Evolutionary conservation across 53 echinoderm and acorn worm genomes (phyloP).

Genomic region (Henricia sp.): DNA sequence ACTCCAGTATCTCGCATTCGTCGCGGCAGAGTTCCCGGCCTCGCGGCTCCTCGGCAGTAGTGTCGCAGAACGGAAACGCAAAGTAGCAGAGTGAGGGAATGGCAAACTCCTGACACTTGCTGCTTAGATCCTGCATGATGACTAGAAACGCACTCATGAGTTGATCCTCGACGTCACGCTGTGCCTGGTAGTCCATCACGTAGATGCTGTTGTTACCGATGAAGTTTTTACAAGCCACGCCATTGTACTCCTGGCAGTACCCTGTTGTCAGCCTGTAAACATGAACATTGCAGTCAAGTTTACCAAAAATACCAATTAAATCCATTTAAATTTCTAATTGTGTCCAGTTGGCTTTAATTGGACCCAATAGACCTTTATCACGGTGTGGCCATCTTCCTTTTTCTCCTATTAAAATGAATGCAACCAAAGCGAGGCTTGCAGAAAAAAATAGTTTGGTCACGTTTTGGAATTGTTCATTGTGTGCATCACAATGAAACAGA

Average conservation of each 20-base stretch:
- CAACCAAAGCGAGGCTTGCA: too few relatives aligned
- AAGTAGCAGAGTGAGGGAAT: constrained; percentile 98
- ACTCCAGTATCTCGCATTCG: constrained; percentile 95
- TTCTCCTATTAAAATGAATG: too few relatives aligned
- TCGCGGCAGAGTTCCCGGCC: constrained; percentile 89
- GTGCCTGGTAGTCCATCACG: constrained; percentile 76
- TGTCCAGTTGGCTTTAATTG: too few relatives aligned
- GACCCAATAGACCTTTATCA: too few relatives aligned
- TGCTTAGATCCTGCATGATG: constrained; percentile 78
- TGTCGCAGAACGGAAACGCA: constrained; percentile 90
- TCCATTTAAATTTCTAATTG: too few relatives aligned
- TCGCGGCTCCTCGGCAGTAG: constrained; percentile 41
- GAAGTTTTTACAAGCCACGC: constrained; percentile 84
- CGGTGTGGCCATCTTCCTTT: too few relatives aligned
- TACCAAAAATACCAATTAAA: too few relatives aligned
- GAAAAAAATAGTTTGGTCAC: too few relatives aligned
- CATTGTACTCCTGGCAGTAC: constrained; percentile 84
- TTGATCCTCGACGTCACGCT: constrained; percentile 71
- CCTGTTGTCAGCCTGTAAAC: constrained; percentile 67
- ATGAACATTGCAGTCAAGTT: background rate
- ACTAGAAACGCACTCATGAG: constrained; percentile 84
- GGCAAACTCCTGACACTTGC: constrained; percentile 79
- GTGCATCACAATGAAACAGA: too few relatives aligned
- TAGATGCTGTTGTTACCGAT: constrained; percentile 92
- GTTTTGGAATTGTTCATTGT: too few relatives aligned